Conservation (phyloP, 2,113 vertebrate species). For the Balaeniceps rex region DNA sequence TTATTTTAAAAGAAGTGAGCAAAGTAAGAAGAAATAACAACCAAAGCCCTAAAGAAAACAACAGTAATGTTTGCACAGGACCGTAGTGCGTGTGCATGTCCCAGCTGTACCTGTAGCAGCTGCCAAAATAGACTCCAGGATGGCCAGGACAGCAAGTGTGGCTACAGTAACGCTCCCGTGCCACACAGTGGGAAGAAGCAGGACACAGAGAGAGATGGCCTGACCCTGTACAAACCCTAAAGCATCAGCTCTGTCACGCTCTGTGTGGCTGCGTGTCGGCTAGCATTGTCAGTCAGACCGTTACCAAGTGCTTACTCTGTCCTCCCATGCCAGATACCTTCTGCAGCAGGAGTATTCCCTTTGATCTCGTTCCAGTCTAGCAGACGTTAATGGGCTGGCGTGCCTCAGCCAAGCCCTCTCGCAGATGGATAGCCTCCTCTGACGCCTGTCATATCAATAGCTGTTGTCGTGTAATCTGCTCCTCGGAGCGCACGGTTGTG, state of each 20-base stretch:
- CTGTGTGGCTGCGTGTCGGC: not conserved
- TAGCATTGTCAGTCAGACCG: not conserved
- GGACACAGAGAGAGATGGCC: not conserved
- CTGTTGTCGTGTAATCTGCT: not conserved
- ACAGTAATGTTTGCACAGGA: not conserved
- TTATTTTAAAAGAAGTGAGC: not conserved
- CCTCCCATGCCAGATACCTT: not conserved
- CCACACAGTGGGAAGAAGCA: not conserved
- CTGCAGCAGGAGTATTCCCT: not conserved
- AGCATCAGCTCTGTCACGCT: not conserved
- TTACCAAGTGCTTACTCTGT: not conserved
- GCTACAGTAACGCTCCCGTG: not conserved
- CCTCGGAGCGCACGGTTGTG: fast-evolving
- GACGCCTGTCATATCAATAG: not conserved
- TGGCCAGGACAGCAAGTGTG: not conserved
- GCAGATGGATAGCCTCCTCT: not conserved
- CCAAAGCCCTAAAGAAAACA: not conserved
- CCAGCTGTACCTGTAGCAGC: not conserved
- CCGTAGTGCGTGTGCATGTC: not conserved
- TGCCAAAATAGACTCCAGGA: not conserved
- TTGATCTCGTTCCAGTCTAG: not conserved
- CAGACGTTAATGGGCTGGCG: not conserved
- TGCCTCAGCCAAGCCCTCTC: not conserved
- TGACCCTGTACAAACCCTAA: not conserved
- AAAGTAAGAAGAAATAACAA: not conserved